Evolutionary conservation across 1,140 invertebrate species (phyloP).

Genomic region (Drosophila santomea): DNA sequence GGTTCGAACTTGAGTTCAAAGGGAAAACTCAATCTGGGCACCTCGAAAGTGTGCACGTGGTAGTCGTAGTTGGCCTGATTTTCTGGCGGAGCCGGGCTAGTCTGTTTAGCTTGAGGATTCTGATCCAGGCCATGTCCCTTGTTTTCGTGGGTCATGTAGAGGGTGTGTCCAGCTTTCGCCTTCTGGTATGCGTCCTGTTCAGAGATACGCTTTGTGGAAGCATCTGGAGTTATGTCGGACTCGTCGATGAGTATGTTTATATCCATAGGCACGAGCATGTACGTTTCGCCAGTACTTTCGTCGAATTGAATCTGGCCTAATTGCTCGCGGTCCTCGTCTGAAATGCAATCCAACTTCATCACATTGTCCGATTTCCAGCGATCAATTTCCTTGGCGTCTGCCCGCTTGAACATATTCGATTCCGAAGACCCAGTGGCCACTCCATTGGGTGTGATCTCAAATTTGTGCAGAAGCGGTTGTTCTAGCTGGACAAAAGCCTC

Average conservation of each 20-base stretch:
- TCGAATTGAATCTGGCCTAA: slow-evolving; percentile 30
- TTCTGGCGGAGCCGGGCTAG: neutral
- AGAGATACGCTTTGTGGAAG: neutral
- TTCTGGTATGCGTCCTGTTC: neutral
- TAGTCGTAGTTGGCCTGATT: neutral
- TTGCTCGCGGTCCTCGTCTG: neutral
- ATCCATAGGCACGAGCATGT: slow-evolving; percentile 54
- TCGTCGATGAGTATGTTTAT: slow-evolving; percentile 38
- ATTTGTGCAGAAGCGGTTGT: slow-evolving; percentile 34
- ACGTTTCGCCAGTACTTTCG: slow-evolving; percentile 41
- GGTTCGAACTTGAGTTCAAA: slow-evolving; percentile 1
- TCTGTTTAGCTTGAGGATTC: neutral
- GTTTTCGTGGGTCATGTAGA: neutral
- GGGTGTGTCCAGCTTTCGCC: neutral
- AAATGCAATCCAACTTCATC: slow-evolving; percentile 22
- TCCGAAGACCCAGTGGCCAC: neutral
- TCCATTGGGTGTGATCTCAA: slow-evolving; percentile 8
- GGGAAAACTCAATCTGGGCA: slow-evolving; percentile 11
- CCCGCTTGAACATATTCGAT: neutral
- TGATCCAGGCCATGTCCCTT: neutral
- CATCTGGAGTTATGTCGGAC: neutral
- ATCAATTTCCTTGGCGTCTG: neutral
- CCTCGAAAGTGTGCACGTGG: neutral
- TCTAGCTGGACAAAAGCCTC: slow-evolving; percentile 26
- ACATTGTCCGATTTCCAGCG: slow-evolving; percentile 16